phyloP scores from a whole-genome alignment of 2,797 vertebrate species.

The Lepidocolaptes lacrymiger region DNA sequence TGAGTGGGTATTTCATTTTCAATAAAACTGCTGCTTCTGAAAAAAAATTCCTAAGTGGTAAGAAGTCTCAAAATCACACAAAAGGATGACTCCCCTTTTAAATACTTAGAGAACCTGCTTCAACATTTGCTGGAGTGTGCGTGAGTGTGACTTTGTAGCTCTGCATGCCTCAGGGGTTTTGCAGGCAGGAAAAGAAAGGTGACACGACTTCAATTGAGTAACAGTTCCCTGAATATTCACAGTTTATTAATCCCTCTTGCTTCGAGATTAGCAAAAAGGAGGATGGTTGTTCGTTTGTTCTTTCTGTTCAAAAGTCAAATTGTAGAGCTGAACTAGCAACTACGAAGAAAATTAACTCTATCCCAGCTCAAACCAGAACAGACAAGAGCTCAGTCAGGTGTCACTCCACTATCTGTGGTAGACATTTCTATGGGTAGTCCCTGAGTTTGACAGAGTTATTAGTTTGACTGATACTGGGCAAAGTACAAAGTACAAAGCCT shows the following conservation, averaged over 20 bases:
- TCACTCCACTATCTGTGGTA: not conserved
- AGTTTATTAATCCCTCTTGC: slow-evolving; percentile 4
- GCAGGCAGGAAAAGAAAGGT: not conserved
- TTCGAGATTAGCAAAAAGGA: not conserved
- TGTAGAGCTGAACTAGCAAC: not conserved
- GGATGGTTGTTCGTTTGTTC: not conserved
- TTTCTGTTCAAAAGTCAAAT: not conserved
- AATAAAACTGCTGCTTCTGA: not conserved
- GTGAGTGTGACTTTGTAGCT: not conserved
- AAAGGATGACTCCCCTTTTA: not conserved
- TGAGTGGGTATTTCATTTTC: not conserved
- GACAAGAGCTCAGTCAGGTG: not conserved
- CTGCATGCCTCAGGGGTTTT: not conserved
- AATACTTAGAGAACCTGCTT: not conserved
- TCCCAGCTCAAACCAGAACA: not conserved
- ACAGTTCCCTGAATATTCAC: not conserved
- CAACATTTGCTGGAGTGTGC: not conserved
- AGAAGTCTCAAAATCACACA: not conserved
- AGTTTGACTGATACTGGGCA: not conserved
- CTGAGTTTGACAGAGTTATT: not conserved
- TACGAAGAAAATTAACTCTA: not conserved
- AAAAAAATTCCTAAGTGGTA: not conserved
- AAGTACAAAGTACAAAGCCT: not conserved
- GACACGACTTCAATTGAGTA: not conserved
- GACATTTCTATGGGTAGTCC: not conserved